These are phyloP conservation scores for Rhynchotus rufescens DNA, from an alignment of 2,797 vertebrate species.

Conservation along the genomic window DNA sequence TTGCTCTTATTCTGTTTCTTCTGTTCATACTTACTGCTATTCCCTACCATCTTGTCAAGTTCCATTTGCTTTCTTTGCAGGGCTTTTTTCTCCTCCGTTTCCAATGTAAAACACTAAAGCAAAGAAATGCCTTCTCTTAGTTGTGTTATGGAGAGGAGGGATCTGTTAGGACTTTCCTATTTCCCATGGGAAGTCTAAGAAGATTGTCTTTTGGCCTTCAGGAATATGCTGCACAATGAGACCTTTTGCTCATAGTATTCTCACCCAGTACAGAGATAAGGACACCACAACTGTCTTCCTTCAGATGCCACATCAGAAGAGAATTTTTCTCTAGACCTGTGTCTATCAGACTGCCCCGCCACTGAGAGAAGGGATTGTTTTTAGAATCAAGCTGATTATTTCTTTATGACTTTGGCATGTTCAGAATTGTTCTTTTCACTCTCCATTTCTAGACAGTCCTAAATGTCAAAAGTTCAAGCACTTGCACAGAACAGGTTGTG, in stretches of 20 bases:
- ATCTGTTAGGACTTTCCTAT: neutral
- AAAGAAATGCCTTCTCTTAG: neutral
- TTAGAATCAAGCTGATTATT: neutral
- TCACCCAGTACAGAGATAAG: neutral
- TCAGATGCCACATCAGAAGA: neutral
- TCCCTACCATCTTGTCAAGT: neutral
- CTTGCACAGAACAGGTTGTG: neutral
- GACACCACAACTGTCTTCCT: neutral
- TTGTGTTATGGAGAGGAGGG: neutral
- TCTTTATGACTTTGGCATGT: neutral
- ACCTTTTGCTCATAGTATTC: neutral
- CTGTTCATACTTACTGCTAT: neutral
- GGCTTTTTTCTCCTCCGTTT: neutral
- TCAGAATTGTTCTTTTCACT: neutral
- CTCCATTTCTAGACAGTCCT: neutral
- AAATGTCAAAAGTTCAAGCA: neutral
- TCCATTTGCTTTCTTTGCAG: neutral
- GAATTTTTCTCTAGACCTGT: neutral
- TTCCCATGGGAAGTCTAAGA: neutral
- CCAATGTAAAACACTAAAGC: neutral
- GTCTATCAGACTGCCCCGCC: neutral
- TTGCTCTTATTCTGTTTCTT: neutral
- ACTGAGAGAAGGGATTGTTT: neutral
- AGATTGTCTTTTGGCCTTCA: neutral
- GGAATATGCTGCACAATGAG: neutral